Evolutionary conservation across 2,113 vertebrate species (phyloP).

Genomic region (Gila orcuttii): DNA sequence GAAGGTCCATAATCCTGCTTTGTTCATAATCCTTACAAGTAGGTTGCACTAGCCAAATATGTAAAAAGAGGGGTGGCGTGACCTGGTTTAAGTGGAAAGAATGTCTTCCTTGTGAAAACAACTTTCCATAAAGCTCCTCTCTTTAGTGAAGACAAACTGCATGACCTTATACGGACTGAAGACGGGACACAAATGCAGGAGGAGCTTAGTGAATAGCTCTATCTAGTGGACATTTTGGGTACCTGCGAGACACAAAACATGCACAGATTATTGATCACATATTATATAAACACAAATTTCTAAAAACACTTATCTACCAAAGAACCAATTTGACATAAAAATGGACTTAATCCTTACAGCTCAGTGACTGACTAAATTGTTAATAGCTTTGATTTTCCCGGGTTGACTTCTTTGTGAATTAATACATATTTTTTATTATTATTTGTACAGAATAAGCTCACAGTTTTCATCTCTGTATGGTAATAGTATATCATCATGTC

Average conservation of each 20-base stretch:
- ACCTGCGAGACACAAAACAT: neutral
- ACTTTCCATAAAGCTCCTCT: slow-evolving; percentile 53
- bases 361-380: neutral
- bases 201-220: slow-evolving; percentile 14
- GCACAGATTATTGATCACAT: neutral
- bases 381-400: neutral
- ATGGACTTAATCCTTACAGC: neutral
- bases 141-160: slow-evolving; percentile 40
- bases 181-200: slow-evolving; percentile 1
- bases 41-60: neutral
- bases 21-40: neutral
- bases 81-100: slow-evolving; percentile 60
- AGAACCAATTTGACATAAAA: neutral
- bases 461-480: neutral
- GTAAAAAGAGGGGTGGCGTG: slow-evolving; percentile 39
- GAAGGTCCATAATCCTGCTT: neutral
- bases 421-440: neutral
- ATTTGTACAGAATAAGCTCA: neutral
- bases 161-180: slow-evolving; percentile 50
- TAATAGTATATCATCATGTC: neutral
- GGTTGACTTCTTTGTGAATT: neutral
- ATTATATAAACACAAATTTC: neutral
- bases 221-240: slow-evolving; percentile 38
- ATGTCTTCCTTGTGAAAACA: slow-evolving; percentile 59
- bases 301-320: neutral